phyloP scores from a whole-genome alignment of 2,888 invertebrate genomes.

The Leptopilina drosophilae region DNA sequence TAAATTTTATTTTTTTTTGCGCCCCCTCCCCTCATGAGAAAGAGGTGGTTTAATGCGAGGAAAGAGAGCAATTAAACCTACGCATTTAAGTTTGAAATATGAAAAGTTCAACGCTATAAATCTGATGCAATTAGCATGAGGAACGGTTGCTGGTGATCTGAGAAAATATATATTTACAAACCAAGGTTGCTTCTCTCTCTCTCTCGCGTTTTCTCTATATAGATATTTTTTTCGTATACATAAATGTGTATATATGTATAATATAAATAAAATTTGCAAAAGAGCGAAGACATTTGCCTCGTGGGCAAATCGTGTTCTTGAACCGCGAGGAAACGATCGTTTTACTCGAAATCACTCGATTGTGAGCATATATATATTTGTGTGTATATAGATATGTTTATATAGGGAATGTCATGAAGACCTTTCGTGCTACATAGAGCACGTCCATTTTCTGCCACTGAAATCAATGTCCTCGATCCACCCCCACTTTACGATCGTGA shows the following conservation, averaged over 20 bases:
- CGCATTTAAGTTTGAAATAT: slow-evolving; percentile 45
- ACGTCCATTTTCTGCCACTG: slow-evolving; percentile 52
- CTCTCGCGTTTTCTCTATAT: too few relatives aligned
- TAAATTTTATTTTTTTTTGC: too few relatives aligned
- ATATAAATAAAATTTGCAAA: slow-evolving; percentile 38
- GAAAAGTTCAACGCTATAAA: slow-evolving; percentile 49
- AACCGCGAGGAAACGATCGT: slow-evolving; percentile 58
- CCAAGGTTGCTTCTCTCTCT: slow-evolving; percentile 42
- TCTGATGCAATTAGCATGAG: slow-evolving; percentile 50
- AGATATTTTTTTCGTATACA: too few relatives aligned
- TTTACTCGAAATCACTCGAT: slow-evolving; percentile 59
- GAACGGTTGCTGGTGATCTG: slow-evolving; percentile 46
- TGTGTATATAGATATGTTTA: too few relatives aligned
- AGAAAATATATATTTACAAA: slow-evolving; percentile 50
- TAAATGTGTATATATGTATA: too few relatives aligned
- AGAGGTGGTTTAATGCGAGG: slow-evolving; percentile 33
- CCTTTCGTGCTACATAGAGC: slow-evolving; percentile 52
- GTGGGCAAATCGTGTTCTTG: slow-evolving; percentile 60
- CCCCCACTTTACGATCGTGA: slow-evolving; percentile 43
- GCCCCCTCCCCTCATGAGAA: too few relatives aligned
- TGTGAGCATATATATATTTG: slow-evolving; percentile 20
- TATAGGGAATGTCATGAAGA: slow-evolving; percentile 51
- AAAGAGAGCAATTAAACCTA: slow-evolving; percentile 48
- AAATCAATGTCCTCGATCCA: slow-evolving; percentile 41
- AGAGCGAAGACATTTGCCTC: slow-evolving; percentile 45